Evolutionary conservation across 1,140 invertebrate genomes (phyloP), one percentile per base, ranked within the genome.

Genomic region (Mamestra configurata): DNA sequence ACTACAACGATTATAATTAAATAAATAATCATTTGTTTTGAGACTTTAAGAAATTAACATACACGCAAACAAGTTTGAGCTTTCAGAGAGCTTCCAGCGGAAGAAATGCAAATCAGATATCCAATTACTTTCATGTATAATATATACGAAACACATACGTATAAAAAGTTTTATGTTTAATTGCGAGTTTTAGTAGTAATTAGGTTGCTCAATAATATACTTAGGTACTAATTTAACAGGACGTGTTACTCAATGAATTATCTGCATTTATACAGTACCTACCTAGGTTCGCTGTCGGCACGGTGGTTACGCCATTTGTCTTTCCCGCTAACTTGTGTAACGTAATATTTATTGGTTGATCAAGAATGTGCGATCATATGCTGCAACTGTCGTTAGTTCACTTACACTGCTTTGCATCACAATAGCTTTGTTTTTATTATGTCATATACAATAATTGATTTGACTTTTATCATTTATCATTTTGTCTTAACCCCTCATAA

Each of bases 331-430:
- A 46, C 6, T 68, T 49, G 64, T 68, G 64, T 68, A 68, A 68
- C 40, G 11, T 49, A 27, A 68, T 49, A 68, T 49, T 68, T 68
- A 68, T 68, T 68, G 22, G 20, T 46, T 24, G 37, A 46, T 68
- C 64, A 68, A 46, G 64, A 68, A 49, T 68, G 22, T 68, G 57
- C 57, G 64, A 27, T 64, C 64, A 68, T 68, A 18, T 27, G 64
- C 40, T 46, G 24, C 37, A 46, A 46, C 64, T 46, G 22, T 49
- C 40, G 64, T 68, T 68, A 43, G n/a, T 66, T 66, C 18, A 40
- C 59, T 64, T 64, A n/a, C 35, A 68, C 40, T 68, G 64, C 40
- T 68, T 68, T 46, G 40, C 37, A 46, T 49, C 37, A 46, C 64
- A 64, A 64, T 64, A 40, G n/a, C 1, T 20, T 18, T 40, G 59